Evolutionary conservation across 2,113 vertebrate genomes (phyloP), one percentile per base, ranked within the genome.

Genomic region (Spea multiplicata): DNA sequence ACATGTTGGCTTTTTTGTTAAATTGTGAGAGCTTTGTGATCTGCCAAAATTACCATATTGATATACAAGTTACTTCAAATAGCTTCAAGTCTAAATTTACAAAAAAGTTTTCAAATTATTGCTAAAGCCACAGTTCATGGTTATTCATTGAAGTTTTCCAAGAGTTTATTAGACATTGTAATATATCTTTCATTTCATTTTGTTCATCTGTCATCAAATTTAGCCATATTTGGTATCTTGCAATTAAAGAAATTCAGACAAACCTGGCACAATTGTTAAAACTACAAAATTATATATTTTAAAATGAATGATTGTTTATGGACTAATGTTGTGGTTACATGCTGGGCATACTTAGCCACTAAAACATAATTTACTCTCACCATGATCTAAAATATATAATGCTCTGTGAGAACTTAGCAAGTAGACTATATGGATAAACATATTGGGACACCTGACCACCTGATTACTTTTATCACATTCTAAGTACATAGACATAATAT

Each of bases 31-130:
- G 52, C 64, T 17, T 68, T 61, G 64, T 73, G 62, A 61, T 68
- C 46, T 80, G 71, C 78, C 78, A 80, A 30, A 73, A 67, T 80
- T 49, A 80, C 71, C 71, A 49, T 74, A 80, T 67, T 80, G 71
- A 74, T 53, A 74, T 66, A 73, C 46, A 55, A 73, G 52, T 71
- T 17, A 59, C 48, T 78, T 72, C 69, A 72, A 70, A 70, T 70
- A 50, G 44, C n/a, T 17, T 74, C 52, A 49, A 50, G 10, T 44
- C 55, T 67, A 68, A 73, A 67, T 74, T 62, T 61, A 68, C 53
- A 67, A 80, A 55, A n/a, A 48, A 45, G 52, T 53, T n/a, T 78
- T 49, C 14, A 72, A 78, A 67, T 67, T 78, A 65, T 65, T 73
- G 49, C 76, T 14, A 57, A 47, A 80, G 62, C 71, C 70, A 17